Percentiles rank a stretch among this genome's conserved stretches.
phyloP scores from a whole-genome alignment of 2,797 vertebrate genomes.

The Simalia tracyae region DNA sequence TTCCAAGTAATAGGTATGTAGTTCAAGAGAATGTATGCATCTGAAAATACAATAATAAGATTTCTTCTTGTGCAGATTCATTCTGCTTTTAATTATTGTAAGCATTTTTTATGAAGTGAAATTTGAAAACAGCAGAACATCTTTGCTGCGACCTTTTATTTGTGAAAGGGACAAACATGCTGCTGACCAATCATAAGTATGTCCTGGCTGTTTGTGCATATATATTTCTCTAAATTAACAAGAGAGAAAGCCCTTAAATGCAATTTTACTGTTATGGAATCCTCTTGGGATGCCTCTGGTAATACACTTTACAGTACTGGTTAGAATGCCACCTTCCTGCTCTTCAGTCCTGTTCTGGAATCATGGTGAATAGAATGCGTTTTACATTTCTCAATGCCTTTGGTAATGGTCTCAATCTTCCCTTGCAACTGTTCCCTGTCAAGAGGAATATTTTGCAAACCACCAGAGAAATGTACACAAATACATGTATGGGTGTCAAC shows the following conservation, averaged over 20 bases:
- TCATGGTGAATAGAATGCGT: neutral
- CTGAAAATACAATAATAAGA: no score
- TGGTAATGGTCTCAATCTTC: neutral
- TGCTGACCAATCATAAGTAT: no score
- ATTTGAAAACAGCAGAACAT: no score
- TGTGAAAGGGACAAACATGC: neutral
- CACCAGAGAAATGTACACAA: neutral
- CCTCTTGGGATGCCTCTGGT: neutral
- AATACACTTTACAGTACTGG: neutral
- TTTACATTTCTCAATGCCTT: neutral
- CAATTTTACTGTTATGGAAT: neutral
- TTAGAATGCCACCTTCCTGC: neutral
- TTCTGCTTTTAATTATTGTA: no score
- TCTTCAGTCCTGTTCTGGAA: neutral
- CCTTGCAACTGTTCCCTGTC: neutral
- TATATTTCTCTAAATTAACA: no score
- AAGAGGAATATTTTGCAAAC: neutral
- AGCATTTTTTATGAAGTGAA: no score
- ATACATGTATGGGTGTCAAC: neutral
- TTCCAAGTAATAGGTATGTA: no score
- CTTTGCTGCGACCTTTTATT: neutral
- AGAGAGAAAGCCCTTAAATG: neutral
- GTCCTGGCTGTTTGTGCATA: no score
- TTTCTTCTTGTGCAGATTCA: no score
- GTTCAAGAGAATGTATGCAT: no score